Evolutionary conservation across 2,113 vertebrate genomes (phyloP).

Genomic region (Orientallactaga bullata): DNA sequence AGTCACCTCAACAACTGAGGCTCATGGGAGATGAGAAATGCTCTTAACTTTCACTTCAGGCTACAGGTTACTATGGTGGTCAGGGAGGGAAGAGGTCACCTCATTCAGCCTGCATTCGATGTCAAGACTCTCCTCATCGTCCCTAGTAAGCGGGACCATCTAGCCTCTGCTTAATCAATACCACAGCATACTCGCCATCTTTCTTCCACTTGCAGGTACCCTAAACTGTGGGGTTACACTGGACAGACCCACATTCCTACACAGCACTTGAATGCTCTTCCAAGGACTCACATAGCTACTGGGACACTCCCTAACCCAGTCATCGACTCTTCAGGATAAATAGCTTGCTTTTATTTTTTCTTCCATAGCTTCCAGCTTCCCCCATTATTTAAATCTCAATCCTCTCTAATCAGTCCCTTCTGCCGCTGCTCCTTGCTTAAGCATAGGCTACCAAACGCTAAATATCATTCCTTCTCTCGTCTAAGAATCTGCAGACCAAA

Average conservation of each 20-base stretch:
- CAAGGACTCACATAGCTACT: background rate
- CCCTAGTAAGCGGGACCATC: background rate
- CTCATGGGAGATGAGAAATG: constrained; percentile 82
- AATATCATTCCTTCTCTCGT: constrained; percentile 30
- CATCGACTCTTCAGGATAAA: constrained; percentile 15
- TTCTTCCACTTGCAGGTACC: constrained; percentile 38
- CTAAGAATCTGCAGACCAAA: constrained; percentile 59
- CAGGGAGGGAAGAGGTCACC: constrained; percentile 25
- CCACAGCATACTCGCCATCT: constrained; percentile 14
- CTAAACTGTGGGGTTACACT: background rate
- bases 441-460: constrained; percentile 41
- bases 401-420: constrained; percentile 16
- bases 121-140: constrained; percentile 16
- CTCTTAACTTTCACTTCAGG: constrained; percentile 71
- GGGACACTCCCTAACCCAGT: background rate
- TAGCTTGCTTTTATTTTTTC: background rate
- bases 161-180: constrained; percentile 11
- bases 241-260: background rate
- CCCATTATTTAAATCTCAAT: constrained; percentile 37
- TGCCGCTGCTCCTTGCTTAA: background rate
- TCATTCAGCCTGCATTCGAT: constrained; percentile 44
- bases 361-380: background rate
- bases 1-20: constrained; percentile 72
- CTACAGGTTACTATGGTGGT: no score
- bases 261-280: background rate